Evolutionary conservation across 2,113 vertebrate genomes (phyloP).

Genomic region (Eudyptes chrysolophus): DNA sequence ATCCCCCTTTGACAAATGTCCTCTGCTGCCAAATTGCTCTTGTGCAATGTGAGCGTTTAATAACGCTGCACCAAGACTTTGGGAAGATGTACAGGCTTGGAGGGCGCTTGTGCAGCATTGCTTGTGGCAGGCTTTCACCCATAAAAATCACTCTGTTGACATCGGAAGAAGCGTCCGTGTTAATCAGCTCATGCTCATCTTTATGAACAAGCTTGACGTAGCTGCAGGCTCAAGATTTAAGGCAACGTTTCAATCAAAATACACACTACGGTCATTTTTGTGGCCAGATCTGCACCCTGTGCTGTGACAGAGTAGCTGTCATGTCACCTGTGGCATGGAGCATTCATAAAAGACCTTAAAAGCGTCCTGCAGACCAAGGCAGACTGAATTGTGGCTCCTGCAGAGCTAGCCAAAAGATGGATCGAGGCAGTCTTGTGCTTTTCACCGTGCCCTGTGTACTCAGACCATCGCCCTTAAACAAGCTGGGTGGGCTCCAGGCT

Average conservation of each 20-base stretch:
- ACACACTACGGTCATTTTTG: neutral
- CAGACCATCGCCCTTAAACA: neutral
- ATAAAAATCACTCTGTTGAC: neutral
- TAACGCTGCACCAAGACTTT: neutral
- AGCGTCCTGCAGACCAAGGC: neutral
- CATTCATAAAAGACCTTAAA: neutral
- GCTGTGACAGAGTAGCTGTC: neutral
- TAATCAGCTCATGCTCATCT: neutral
- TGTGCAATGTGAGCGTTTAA: neutral
- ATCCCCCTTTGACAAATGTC: neutral
- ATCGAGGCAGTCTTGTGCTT: neutral
- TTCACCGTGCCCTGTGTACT: neutral
- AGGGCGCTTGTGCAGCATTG: neutral
- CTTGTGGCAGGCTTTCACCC: neutral
- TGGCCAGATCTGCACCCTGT: neutral
- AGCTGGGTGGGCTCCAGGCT: neutral
- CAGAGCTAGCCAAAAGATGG: neutral
- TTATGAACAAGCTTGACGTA: neutral
- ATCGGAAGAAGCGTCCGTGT: neutral
- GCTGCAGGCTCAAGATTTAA: neutral
- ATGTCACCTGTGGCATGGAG: neutral
- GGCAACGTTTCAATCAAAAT: neutral
- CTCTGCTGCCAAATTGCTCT: neutral
- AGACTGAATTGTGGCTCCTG: neutral
- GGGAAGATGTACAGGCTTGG: neutral